These are phyloP conservation scores for Nasonia longicornis DNA, from an alignment of 1,140 invertebrate species.

Conservation along the genomic window DNA sequence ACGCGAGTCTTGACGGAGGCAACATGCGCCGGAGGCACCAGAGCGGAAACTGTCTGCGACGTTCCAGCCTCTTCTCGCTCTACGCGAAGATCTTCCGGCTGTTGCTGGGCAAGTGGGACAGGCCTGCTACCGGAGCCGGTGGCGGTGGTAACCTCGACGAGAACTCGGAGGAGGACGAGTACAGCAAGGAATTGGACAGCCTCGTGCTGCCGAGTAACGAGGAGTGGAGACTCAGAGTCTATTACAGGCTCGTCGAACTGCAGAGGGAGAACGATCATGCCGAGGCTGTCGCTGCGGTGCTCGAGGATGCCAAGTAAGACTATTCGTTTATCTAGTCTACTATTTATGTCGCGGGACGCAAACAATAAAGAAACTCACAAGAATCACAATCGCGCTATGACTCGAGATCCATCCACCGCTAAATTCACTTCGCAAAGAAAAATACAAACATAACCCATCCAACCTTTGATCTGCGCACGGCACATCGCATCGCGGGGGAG, in stretches of 20 bases:
- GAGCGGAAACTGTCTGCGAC: conserved; percentile 21
- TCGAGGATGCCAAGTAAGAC: conserved; percentile 17
- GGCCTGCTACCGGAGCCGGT: no score
- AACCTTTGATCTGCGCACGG: background rate
- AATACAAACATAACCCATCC: background rate
- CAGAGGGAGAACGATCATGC: conserved; percentile 70
- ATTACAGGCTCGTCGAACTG: conserved; percentile 79
- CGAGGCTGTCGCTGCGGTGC: background rate
- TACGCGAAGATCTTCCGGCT: conserved; percentile 61
- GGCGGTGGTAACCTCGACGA: conserved; percentile 30
- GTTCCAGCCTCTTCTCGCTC: conserved; percentile 53
- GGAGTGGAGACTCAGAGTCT: conserved; percentile 79
- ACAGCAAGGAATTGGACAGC: conserved; percentile 54
- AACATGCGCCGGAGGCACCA: background rate
- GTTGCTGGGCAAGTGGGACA: conserved; percentile 53
- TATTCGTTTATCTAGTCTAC: background rate
- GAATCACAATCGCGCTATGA: background rate
- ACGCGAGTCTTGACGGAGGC: background rate
- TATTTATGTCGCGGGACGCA: no score
- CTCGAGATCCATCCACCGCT: background rate
- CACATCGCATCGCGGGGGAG: background rate
- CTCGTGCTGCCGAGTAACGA: conserved; percentile 78
- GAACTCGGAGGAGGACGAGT: conserved; percentile 51
- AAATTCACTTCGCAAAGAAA: conserved; percentile 1
- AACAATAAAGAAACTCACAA: background rate